These are phyloP conservation scores for Amphiprion percula DNA, from an alignment of 2,113 vertebrate genomes.

Conservation along the genomic window DNA sequence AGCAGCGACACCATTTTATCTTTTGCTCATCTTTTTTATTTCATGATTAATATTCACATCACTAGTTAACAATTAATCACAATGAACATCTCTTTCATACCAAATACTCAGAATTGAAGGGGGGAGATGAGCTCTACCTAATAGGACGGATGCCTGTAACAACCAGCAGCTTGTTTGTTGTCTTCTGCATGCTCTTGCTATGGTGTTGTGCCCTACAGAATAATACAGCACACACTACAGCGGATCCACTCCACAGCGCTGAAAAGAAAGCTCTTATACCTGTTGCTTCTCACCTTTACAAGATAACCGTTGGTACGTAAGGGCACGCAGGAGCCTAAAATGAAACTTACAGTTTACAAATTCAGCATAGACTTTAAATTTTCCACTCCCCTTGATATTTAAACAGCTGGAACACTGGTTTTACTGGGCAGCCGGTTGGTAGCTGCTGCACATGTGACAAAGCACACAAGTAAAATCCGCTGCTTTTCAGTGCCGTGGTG, in stretches of 20 bases:
- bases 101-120: slow-evolving; percentile 79
- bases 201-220: slow-evolving; percentile 70
- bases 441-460: not conserved
- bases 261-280: slow-evolving; percentile 53
- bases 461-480: slow-evolving; percentile 27
- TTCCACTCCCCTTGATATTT: slow-evolving; percentile 19
- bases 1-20: not conserved
- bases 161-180: slow-evolving; percentile 72
- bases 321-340: slow-evolving; percentile 4
- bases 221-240: slow-evolving; percentile 60
- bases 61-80: slow-evolving; percentile 87
- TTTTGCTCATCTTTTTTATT: slow-evolving; percentile 83
- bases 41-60: slow-evolving; percentile 86
- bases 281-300: not conserved
- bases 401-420: slow-evolving; percentile 28
- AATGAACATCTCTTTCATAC: slow-evolving; percentile 86
- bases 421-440: not conserved
- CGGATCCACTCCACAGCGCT: slow-evolving; percentile 56
- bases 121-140: slow-evolving; percentile 77
- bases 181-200: slow-evolving; percentile 79
- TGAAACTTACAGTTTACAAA: not conserved
- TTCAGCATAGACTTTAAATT: not conserved
- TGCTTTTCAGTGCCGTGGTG: slow-evolving; percentile 67
- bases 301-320: not conserved
- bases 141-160: slow-evolving; percentile 76